These are phyloP conservation scores for Phyllotreta cruciferae DNA, from an alignment of 2,888 invertebrate species.

Conservation along the genomic window DNA sequence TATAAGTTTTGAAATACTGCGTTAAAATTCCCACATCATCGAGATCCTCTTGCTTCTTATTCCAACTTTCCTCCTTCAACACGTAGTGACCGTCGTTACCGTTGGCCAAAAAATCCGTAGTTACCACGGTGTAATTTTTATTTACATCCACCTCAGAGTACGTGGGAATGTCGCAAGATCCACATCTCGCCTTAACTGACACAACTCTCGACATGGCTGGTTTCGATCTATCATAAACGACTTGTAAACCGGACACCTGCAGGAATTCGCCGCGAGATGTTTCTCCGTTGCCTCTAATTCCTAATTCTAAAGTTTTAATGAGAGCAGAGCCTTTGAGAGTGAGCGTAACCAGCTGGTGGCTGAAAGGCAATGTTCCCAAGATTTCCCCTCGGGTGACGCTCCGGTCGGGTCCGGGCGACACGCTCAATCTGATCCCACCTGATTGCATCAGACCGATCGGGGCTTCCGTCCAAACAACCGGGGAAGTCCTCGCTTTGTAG, in stretches of 20 bases:
- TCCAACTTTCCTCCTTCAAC: constrained; percentile 57
- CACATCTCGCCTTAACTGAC: constrained; percentile 71
- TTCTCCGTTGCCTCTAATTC: constrained; percentile 55
- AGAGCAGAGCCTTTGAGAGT: constrained; percentile 71
- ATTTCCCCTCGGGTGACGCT: constrained; percentile 77
- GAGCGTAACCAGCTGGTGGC: constrained; percentile 70
- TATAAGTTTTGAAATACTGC: constrained; percentile 66
- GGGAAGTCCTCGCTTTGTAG: constrained; percentile 56
- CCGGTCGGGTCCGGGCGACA: constrained; percentile 61
- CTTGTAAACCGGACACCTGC: constrained; percentile 78
- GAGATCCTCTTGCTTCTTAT: constrained; percentile 59
- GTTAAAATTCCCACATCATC: constrained; percentile 59
- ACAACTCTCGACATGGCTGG: constrained; percentile 70
- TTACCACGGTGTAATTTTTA: constrained; percentile 69
- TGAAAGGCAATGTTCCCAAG: constrained; percentile 78
- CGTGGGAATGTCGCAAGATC: constrained; percentile 69
- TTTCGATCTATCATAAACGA: constrained; percentile 71
- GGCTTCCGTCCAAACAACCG: constrained; percentile 73
- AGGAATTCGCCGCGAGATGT: constrained; percentile 75
- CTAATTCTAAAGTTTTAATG: constrained; percentile 58
- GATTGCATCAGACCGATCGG: constrained; percentile 78
- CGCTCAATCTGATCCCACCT: constrained; percentile 76
- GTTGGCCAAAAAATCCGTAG: constrained; percentile 69
- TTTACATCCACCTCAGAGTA: constrained; percentile 65
- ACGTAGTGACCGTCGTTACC: constrained; percentile 78